Conservation (phyloP, 2,797 vertebrate genomes). For the Sebastes goodei region DNA sequence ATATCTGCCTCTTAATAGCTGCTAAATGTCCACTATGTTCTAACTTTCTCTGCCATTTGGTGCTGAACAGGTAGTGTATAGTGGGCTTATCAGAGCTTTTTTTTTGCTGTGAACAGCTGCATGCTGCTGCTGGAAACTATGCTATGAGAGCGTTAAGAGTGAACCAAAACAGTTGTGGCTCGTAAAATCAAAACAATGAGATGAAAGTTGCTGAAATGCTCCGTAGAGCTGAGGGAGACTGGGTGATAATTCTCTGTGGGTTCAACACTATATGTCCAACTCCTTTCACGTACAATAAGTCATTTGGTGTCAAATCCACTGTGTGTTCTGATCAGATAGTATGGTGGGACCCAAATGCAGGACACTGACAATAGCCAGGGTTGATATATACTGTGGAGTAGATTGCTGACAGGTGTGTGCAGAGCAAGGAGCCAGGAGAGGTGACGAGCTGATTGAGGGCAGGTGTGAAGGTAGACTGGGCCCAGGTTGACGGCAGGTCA, state of each 20-base stretch:
- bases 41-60: neutral
- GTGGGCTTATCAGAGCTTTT: neutral
- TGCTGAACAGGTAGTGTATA: neutral
- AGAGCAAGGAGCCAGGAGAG: too few species aligned
- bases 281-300: neutral
- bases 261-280: neutral
- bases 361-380: too few species aligned
- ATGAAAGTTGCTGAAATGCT: constrained; percentile 17
- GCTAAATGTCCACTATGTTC: neutral
- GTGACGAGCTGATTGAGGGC: too few species aligned
- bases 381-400: too few species aligned
- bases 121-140: constrained; percentile 3
- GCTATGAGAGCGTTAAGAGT: neutral
- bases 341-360: too few species aligned
- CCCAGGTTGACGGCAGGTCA: too few species aligned
- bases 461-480: too few species aligned
- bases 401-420: too few species aligned
- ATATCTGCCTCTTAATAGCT: neutral
- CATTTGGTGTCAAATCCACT: neutral
- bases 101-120: neutral
- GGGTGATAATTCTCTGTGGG: neutral
- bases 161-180: constrained; percentile 12
- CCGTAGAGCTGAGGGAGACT: neutral
- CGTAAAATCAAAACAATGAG: constrained; percentile 14
- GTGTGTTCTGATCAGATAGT: too few species aligned